These are phyloP conservation scores for Autographa gamma DNA, from an alignment of 2,888 invertebrate genomes.

Conservation along the genomic window DNA sequence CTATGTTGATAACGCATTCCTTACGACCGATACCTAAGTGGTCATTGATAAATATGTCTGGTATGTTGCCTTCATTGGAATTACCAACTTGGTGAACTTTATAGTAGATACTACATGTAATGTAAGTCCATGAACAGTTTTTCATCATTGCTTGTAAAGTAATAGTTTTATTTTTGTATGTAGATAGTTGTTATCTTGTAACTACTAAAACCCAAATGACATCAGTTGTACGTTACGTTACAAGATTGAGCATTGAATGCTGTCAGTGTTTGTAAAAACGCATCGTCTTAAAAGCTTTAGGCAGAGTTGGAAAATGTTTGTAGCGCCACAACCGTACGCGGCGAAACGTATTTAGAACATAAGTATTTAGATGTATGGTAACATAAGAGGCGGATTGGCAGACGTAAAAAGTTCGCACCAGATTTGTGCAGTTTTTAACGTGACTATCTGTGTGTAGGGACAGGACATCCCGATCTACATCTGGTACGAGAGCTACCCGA, in stretches of 20 bases:
- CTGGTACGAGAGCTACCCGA: constrained; percentile 99
- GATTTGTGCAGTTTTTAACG: constrained; percentile 59
- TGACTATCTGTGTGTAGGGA: constrained; percentile 90
- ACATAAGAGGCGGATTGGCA: constrained; percentile 60
- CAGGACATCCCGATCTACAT: constrained; percentile 99
- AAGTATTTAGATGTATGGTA: constrained; percentile 54
- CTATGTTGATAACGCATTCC: constrained; percentile 13
- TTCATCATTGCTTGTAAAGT: constrained; percentile 64
- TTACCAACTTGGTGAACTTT: constrained; percentile 9
- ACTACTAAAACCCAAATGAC: constrained; percentile 54
- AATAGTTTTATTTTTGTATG: constrained; percentile 50
- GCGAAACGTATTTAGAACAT: constrained; percentile 61
- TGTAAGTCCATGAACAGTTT: constrained; percentile 40
- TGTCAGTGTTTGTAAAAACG: constrained; percentile 62
- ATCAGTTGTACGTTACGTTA: constrained; percentile 53
- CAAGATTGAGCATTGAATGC: constrained; percentile 59
- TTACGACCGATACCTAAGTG: neutral
- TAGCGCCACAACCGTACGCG: constrained; percentile 59
- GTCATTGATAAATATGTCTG: neutral
- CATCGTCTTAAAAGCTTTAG: constrained; percentile 67
- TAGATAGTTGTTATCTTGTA: constrained; percentile 62
- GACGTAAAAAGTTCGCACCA: constrained; percentile 66
- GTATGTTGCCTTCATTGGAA: neutral
- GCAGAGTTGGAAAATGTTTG: constrained; percentile 68
- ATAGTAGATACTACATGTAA: constrained; percentile 31